Conservation (phyloP, 2,888 invertebrate genomes). For the Watsonalla cultraria region DNA sequence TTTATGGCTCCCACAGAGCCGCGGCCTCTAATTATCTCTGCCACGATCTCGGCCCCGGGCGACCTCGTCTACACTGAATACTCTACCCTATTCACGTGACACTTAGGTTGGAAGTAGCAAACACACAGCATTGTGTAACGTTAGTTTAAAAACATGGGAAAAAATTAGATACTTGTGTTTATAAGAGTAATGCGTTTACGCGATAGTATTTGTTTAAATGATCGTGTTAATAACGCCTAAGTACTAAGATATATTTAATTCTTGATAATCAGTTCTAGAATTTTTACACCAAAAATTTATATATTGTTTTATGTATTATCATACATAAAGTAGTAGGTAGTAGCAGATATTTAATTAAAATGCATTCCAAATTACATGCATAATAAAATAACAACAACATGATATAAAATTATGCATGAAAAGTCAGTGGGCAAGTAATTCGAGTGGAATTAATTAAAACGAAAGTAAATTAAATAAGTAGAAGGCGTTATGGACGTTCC, state of each 20-base stretch:
- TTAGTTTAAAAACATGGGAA: slow-evolving; percentile 66
- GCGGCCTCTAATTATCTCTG: slow-evolving; percentile 76
- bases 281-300: no score
- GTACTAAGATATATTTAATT: background rate
- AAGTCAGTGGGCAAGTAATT: slow-evolving; percentile 29
- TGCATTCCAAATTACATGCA: background rate
- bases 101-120: background rate
- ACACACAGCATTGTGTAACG: slow-evolving; percentile 24
- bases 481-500: slow-evolving; percentile 32
- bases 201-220: slow-evolving; percentile 74
- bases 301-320: background rate
- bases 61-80: slow-evolving; percentile 17
- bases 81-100: slow-evolving; percentile 19
- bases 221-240: slow-evolving; percentile 40
- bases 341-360: background rate
- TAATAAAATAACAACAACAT: slow-evolving; percentile 7
- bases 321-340: no score
- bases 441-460: slow-evolving; percentile 29
- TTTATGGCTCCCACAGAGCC: slow-evolving; percentile 77
- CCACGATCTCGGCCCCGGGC: slow-evolving; percentile 74
- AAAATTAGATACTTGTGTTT: slow-evolving; percentile 50
- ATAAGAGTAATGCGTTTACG: slow-evolving; percentile 62
- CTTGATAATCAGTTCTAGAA: background rate
- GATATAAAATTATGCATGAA: slow-evolving; percentile 18
- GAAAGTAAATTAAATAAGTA: slow-evolving; percentile 31